phyloP scores from a whole-genome alignment of 2,888 invertebrate species.

The Matsumyia berberina region DNA sequence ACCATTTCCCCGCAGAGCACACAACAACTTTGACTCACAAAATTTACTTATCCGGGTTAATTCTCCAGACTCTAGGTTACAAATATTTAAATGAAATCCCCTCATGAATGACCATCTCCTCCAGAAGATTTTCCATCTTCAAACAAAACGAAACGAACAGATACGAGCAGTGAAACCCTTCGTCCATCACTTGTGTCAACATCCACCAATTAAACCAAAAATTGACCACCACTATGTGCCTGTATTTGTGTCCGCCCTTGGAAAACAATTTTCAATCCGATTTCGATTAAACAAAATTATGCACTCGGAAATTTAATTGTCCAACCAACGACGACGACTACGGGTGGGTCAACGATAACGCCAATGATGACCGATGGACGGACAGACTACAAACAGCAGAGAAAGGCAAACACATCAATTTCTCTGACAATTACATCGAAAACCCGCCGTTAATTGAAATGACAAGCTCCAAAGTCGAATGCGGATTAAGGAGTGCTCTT shows the following conservation, averaged over 20 bases:
- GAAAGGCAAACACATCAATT: conserved; percentile 72
- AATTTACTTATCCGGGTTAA: conserved; percentile 10
- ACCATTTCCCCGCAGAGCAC: not conserved
- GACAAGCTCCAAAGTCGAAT: conserved; percentile 26
- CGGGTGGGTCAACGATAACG: conserved; percentile 17
- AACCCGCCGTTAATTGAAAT: conserved; percentile 63
- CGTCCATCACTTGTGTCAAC: conserved; percentile 31
- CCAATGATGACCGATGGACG: not conserved
- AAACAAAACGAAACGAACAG: conserved; percentile 4
- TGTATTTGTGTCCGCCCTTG: not conserved
- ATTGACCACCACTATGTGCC: not conserved
- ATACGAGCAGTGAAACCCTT: not conserved
- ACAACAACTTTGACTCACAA: conserved; percentile 30
- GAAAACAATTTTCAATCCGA: conserved; percentile 50
- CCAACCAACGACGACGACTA: not conserved
- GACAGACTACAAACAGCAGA: conserved; percentile 30
- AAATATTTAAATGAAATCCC: conserved; percentile 50
- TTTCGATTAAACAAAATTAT: conserved; percentile 73
- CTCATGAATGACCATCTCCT: conserved; percentile 25
- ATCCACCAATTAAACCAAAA: conserved; percentile 55
- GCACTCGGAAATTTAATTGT: conserved; percentile 74
- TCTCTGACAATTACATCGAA: conserved; percentile 61
- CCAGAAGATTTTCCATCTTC: conserved; percentile 27
- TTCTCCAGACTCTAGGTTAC: conserved; percentile 33
- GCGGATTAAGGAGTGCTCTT: conserved; percentile 25